Conservation (phyloP, 1,140 invertebrate species). For the Aphaenogaster ashmeadi region DNA sequence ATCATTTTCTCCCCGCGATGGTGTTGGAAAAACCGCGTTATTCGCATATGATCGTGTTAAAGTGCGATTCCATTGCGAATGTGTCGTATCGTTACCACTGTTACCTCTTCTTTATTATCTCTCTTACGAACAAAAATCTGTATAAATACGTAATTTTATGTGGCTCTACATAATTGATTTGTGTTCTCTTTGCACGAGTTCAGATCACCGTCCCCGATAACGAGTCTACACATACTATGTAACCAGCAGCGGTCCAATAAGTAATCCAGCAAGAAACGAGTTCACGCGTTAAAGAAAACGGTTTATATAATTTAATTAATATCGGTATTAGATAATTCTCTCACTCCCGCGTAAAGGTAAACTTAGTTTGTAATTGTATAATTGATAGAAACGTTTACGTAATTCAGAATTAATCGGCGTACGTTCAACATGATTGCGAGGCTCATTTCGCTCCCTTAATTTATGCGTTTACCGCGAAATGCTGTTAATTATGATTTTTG, state of each 20-base stretch:
- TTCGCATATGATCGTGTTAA: background rate
- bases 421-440: background rate
- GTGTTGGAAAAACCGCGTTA: background rate
- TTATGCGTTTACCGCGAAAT: background rate
- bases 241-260: background rate
- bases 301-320: constrained; percentile 43
- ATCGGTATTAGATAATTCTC: constrained; percentile 12
- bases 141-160: background rate
- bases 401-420: constrained; percentile 25
- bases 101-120: background rate
- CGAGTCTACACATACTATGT: too few species aligned
- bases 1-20: constrained; percentile 42
- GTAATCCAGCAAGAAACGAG: background rate
- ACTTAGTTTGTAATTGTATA: background rate
- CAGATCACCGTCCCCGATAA: background rate
- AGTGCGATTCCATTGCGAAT: background rate
- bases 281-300: background rate
- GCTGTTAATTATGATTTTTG: constrained; percentile 10
- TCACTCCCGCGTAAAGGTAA: background rate
- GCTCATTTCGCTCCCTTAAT: background rate
- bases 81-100: background rate
- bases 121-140: background rate
- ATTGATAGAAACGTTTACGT: constrained; percentile 20
- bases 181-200: background rate
- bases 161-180: background rate